phyloP scores from a whole-genome alignment of 1,140 invertebrate genomes.

The Heliconius eleuchia region DNA sequence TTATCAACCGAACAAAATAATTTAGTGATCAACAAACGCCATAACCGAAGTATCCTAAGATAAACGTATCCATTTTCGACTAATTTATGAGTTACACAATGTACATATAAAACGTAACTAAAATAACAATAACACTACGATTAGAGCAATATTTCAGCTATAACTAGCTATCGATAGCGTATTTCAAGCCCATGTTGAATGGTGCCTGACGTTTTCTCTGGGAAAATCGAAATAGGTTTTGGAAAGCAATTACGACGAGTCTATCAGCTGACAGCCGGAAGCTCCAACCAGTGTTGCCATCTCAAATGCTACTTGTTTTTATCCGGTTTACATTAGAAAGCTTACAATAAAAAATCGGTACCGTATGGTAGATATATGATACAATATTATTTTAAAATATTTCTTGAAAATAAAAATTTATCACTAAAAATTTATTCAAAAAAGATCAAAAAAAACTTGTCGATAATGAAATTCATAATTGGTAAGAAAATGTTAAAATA shows the following conservation, averaged over 20 bases:
- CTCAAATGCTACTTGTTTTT: background rate
- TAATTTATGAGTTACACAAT: slow-evolving; percentile 79
- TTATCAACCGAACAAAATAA: slow-evolving; percentile 77
- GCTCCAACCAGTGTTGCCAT: slow-evolving; percentile 51
- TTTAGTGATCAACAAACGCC: slow-evolving; percentile 82
- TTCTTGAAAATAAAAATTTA: background rate
- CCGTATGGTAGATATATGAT: background rate
- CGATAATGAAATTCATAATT: too few species aligned
- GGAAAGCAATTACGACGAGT: slow-evolving; percentile 69
- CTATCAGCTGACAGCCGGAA: slow-evolving; percentile 80
- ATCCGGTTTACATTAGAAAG: background rate
- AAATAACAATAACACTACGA: slow-evolving; percentile 80
- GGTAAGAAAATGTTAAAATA: too few species aligned
- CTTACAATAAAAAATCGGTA: background rate
- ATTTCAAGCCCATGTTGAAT: slow-evolving; percentile 81
- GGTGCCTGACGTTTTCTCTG: slow-evolving; percentile 81
- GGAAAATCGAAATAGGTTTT: slow-evolving; percentile 81
- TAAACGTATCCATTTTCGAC: slow-evolving; percentile 81
- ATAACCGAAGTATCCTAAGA: slow-evolving; percentile 77
- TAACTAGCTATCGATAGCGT: slow-evolving; percentile 81
- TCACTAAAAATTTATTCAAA: too few species aligned
- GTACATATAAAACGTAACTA: slow-evolving; percentile 80
- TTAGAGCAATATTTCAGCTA: slow-evolving; percentile 81
- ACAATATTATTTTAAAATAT: background rate
- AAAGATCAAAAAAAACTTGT: too few species aligned